phyloP scores from a whole-genome alignment of 2,797 vertebrate genomes.

The Chrosomus eos region DNA sequence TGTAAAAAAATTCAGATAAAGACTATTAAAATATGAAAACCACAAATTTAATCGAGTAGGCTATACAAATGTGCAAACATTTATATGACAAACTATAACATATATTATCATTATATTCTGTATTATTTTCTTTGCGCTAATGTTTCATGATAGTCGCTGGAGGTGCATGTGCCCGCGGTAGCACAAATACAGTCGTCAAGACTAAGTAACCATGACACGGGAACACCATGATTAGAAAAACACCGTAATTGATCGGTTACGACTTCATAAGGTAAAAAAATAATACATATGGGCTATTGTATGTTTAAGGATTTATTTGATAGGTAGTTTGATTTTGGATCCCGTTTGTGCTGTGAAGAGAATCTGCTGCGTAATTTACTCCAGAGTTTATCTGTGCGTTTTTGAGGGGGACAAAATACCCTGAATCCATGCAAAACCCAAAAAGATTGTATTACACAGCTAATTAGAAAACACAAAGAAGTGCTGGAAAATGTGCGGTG shows the following conservation, averaged over 20 bases:
- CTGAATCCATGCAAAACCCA: background rate
- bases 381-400: constrained; percentile 4
- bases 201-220: constrained; percentile 43
- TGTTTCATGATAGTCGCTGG: background rate
- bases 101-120: background rate
- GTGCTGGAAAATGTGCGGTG: background rate
- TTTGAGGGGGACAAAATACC: background rate
- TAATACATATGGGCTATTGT: background rate
- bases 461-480: background rate
- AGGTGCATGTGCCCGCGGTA: constrained; percentile 12
- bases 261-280: background rate
- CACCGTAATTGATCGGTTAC: background rate
- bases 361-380: constrained; percentile 6
- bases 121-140: background rate
- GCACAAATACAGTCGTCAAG: constrained; percentile 50
- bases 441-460: background rate
- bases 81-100: background rate
- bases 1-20: background rate
- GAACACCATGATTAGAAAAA: constrained; percentile 21
- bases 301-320: background rate
- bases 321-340: background rate
- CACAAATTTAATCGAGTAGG: background rate
- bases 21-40: background rate
- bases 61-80: background rate
- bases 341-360: background rate